Conservation (phyloP, 2,113 vertebrate species). For the Glareola pratincola region DNA sequence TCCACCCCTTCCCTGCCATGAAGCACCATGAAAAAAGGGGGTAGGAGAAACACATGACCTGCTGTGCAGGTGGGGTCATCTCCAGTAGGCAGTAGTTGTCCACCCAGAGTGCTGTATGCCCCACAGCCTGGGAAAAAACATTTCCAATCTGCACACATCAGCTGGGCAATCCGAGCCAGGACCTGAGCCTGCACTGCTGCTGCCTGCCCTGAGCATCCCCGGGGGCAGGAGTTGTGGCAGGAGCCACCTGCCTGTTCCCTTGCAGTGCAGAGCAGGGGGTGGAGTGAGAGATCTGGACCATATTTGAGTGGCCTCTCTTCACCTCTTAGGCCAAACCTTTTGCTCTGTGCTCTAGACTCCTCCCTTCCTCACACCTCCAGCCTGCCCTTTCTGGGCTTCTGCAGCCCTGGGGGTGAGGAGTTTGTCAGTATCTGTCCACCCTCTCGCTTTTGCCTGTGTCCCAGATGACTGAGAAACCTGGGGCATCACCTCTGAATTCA, state of each 20-base stretch:
- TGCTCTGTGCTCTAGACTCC: background rate
- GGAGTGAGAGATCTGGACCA: background rate
- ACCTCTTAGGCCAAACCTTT: background rate
- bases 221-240: background rate
- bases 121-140: background rate
- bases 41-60: background rate
- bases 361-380: background rate
- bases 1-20: background rate
- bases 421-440: background rate
- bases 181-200: background rate
- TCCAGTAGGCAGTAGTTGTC: background rate
- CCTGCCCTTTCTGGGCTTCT: background rate
- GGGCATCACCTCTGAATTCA: background rate
- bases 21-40: background rate
- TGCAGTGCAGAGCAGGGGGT: background rate
- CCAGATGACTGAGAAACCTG: background rate
- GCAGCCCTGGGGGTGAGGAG: background rate
- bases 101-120: fast-evolving
- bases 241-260: background rate
- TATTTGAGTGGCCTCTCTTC: background rate
- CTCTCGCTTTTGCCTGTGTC: background rate
- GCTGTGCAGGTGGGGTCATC: background rate
- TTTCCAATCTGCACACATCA: fast-evolving
- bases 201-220: background rate
- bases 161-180: background rate